These are phyloP conservation scores for Rhodinocichla rosea DNA, from an alignment of 2,113 vertebrate species.

Conservation along the genomic window DNA sequence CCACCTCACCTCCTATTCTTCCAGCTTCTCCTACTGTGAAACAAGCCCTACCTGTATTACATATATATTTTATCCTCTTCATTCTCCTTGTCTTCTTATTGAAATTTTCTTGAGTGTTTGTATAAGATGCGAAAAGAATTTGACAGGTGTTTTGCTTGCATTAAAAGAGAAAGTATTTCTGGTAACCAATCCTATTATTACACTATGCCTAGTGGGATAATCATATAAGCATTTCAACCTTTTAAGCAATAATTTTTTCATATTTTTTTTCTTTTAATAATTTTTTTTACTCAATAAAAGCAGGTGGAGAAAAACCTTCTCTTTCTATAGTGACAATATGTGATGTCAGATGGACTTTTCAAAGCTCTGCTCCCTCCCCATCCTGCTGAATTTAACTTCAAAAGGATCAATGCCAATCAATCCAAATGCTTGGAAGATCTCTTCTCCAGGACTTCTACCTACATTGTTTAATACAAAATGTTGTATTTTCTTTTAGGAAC, in stretches of 20 bases:
- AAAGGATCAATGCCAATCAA: neutral
- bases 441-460: neutral
- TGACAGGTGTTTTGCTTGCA: neutral
- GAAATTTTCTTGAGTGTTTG: neutral
- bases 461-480: neutral
- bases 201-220: neutral
- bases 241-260: neutral
- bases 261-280: neutral
- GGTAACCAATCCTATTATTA: neutral
- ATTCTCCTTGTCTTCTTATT: neutral
- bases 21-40: neutral
- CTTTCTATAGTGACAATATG: neutral
- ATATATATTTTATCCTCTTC: neutral
- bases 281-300: neutral
- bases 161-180: neutral
- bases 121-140: neutral
- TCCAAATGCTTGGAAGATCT: neutral
- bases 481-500: neutral
- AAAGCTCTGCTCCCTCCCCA: neutral
- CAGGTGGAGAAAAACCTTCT: neutral
- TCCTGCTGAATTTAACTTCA: neutral
- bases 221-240: neutral
- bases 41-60: neutral
- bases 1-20: neutral
- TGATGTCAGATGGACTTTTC: neutral